Evolutionary conservation across 1,140 invertebrate species (phyloP), one percentile per base, ranked within the genome.

Genomic region (Megalonaias nervosa): DNA sequence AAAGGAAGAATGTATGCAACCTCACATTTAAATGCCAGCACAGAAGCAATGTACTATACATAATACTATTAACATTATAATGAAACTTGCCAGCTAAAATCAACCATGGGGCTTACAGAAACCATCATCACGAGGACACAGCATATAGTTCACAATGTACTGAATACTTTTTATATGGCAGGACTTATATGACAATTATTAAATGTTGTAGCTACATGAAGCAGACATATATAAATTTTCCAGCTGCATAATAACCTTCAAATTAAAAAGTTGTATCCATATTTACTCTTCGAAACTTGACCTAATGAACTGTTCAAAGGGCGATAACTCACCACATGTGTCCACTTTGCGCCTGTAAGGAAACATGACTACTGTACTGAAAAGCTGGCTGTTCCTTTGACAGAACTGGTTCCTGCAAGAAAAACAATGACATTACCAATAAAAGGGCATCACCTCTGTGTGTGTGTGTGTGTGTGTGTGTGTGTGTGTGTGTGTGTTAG

Each of bases 361-460:
- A 97, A 55, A 99, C 97, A 91, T 99, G 97, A 91, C 96, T 97
- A 88, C 95, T 97, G 89, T 99, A 99, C 91, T 99, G 98, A 92
- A 99, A 99, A 82, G 97, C 97, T 68, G 97, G 97, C 80, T 96
- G 93, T 61, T 93, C 92, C 82, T 94, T 94, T 14, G 96, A 96
- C 60, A 99, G 93, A 69, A 97, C 93, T 65, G 97, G 97, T 92
- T 99, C 98, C 92, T 92, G 80, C 55, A 85, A 83, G 66, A 65
- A 61, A 72, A 79, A 81, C 69, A 59, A 74, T 13, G 68, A 26
- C 2, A 12, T 26, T 55, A 62, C 16, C 60, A 64, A 21, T 61
- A 23, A 61, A 38, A 48, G 11, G 38, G 38, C 38, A 38, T 38
- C 38, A 38, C 5, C 26, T 26, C 26, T 38, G 38, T 38, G 38